Conservation (phyloP, 2,888 invertebrate genomes). For the Sinopyrophorus schimmeli region DNA sequence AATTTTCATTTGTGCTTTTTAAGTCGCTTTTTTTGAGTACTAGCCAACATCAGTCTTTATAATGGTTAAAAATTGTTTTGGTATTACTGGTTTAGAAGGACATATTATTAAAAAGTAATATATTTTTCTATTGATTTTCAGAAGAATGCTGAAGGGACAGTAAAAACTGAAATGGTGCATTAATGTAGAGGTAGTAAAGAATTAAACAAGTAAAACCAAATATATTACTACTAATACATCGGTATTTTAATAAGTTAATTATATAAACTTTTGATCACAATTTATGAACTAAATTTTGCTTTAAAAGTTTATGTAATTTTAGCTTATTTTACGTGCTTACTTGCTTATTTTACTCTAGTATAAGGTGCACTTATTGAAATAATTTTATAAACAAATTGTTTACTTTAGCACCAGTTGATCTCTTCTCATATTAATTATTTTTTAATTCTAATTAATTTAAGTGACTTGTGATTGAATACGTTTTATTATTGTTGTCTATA, state of each 20-base stretch:
- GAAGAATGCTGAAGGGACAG: constrained; percentile 38
- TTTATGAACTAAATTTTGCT: constrained; percentile 13
- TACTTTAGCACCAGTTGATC: constrained; percentile 2
- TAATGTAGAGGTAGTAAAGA: constrained; percentile 25
- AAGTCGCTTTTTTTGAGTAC: too few species aligned
- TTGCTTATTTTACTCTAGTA: constrained; percentile 49
- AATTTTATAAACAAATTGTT: constrained; percentile 26
- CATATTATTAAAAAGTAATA: constrained; percentile 5
- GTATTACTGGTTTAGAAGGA: constrained; percentile 1
- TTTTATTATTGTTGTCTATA: neutral
- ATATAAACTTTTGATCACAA: constrained; percentile 12
- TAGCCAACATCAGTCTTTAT: too few species aligned
- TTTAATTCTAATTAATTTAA: neutral
- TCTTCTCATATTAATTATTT: neutral
- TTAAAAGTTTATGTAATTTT: constrained; percentile 17
- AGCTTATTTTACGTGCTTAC: constrained; percentile 42
- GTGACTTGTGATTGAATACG: neutral
- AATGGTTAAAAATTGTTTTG: neutral
- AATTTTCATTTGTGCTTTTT: too few species aligned
- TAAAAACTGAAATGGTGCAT: constrained; percentile 34
- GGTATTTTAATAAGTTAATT: constrained; percentile 34
- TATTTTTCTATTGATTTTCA: constrained; percentile 28
- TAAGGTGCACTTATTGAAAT: constrained; percentile 49
- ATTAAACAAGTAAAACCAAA: constrained; percentile 46
- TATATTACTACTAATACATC: constrained; percentile 51